Conservation (phyloP, 2,113 vertebrate species). For the Manacus vitellinus region DNA sequence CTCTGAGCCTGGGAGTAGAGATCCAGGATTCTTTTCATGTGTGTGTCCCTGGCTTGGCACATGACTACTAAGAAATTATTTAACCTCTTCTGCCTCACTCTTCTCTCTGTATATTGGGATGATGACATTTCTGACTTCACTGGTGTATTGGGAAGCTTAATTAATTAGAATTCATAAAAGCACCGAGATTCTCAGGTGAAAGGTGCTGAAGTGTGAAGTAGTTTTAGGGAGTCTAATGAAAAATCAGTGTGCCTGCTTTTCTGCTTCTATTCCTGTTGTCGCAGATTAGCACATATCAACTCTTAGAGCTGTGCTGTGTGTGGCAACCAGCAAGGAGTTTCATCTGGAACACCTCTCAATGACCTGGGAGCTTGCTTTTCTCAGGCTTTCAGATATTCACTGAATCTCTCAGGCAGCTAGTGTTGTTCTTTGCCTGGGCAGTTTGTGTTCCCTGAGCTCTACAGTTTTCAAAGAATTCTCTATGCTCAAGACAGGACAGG, state of each 20-base stretch:
- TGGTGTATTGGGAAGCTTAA: slow-evolving; percentile 36
- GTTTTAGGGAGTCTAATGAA: slow-evolving; percentile 24
- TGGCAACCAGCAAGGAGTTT: not conserved
- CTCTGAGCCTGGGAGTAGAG: not conserved
- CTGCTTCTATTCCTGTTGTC: not conserved
- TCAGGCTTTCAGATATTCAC: not conserved
- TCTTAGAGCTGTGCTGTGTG: not conserved
- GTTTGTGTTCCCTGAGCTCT: slow-evolving; percentile 15
- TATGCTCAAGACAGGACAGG: not conserved
- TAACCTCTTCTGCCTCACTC: slow-evolving; percentile 18
- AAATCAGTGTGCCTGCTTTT: not conserved
- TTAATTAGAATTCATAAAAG: slow-evolving; percentile 47
- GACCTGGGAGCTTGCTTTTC: not conserved
- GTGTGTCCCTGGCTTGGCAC: not conserved
- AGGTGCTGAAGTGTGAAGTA: slow-evolving; percentile 25
- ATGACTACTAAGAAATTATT: slow-evolving; percentile 8
- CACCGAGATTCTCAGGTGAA: not conserved
- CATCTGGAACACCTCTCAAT: not conserved
- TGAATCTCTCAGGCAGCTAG: not conserved
- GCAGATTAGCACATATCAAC: not conserved
- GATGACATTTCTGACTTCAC: slow-evolving; percentile 17
- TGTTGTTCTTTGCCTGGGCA: not conserved
- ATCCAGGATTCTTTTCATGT: not conserved
- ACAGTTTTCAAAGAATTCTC: not conserved
- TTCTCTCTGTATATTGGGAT: not conserved